Evolutionary conservation across 2,888 invertebrate genomes (phyloP).

Genomic region (Nipponacmea schrenckii): DNA sequence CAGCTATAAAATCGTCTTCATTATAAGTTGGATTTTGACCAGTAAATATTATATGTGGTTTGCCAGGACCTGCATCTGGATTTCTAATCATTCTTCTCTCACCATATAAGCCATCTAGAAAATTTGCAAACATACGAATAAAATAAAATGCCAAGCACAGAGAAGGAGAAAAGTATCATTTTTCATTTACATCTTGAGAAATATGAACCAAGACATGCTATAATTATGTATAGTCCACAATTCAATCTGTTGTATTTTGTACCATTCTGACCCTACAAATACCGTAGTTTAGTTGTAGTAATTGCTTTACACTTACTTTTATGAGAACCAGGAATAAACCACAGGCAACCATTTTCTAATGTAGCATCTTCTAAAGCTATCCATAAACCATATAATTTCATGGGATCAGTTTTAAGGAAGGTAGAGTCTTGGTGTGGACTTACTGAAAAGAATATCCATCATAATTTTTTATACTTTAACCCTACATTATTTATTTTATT

Average conservation of each 20-base stretch:
- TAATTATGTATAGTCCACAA: too few species aligned
- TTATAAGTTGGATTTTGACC: constrained; percentile 69
- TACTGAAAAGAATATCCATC: constrained; percentile 62
- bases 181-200: too few species aligned
- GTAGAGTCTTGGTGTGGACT: constrained; percentile 79
- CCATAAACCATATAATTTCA: constrained; percentile 84
- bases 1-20: constrained; percentile 80
- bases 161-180: background rate
- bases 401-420: constrained; percentile 86
- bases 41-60: constrained; percentile 74
- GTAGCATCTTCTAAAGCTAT: constrained; percentile 95
- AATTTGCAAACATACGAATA: background rate
- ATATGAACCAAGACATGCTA: too few species aligned
- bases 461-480: too few species aligned
- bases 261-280: too few species aligned
- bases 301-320: constrained; percentile 67
- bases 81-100: constrained; percentile 75
- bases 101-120: constrained; percentile 54
- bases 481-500: too few species aligned
- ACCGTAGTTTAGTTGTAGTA: too few species aligned
- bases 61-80: constrained; percentile 73
- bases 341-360: constrained; percentile 92
- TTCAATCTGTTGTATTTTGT: too few species aligned
- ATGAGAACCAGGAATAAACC: constrained; percentile 92
- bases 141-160: background rate